Conservation (phyloP, 2,888 invertebrate genomes). For the Encarsia formosa region DNA sequence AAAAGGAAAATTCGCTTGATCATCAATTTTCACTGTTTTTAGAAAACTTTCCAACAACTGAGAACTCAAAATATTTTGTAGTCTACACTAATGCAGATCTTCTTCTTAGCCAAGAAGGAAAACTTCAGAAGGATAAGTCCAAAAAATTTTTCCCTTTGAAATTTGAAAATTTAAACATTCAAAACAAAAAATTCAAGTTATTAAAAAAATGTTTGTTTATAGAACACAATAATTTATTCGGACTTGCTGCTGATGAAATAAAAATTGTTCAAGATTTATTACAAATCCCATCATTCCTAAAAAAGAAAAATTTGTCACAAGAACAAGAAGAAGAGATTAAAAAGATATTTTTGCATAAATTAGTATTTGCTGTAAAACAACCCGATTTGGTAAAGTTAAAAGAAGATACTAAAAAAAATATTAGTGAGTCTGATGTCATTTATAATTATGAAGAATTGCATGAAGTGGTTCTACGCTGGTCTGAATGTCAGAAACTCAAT, state of each 20-base stretch:
- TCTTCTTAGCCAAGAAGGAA: conserved; percentile 1
- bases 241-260: conserved; percentile 5
- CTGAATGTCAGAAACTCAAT: conserved; percentile 35
- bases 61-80: conserved; percentile 9
- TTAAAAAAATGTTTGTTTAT: conserved; percentile 12
- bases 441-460: conserved; percentile 36
- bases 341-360: conserved; percentile 3
- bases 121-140: not conserved
- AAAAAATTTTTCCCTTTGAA: conserved; percentile 3
- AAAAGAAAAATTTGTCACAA: not conserved
- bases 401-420: conserved; percentile 25
- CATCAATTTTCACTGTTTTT: conserved; percentile 8
- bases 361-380: conserved; percentile 15
- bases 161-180: conserved; percentile 6
- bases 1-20: conserved; percentile 5
- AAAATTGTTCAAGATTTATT: not conserved
- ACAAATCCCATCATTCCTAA: not conserved
- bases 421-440: conserved; percentile 25
- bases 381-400: conserved; percentile 14
- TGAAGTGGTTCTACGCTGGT: conserved; percentile 39
- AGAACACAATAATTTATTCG: conserved; percentile 6
- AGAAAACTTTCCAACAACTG: not conserved
- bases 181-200: conserved; percentile 15
- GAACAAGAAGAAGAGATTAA: not conserved
- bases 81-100: conserved; percentile 15